Base-by-base conservation (phyloP, 2,113 vertebrate species). In the Origma solitaria region DNA sequence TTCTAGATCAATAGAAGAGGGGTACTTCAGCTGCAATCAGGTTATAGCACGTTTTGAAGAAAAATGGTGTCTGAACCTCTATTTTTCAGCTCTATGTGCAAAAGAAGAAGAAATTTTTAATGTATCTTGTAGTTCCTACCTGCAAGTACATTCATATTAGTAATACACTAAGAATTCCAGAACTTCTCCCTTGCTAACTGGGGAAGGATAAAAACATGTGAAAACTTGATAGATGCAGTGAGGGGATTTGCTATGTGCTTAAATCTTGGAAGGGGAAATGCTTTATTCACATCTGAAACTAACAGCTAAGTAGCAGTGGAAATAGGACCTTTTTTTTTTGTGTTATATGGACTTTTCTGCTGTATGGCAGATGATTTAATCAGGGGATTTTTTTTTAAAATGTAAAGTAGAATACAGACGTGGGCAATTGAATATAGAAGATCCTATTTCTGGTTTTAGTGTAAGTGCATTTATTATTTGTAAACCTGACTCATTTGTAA, bases 401-500 rank as follows among this genome's bases (percentile, higher is more conserved):
- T 89, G 31, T 53, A 82, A 96, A 96, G 64, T 64, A 90, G 79
- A 90, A 47, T 69, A 33, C 45, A 49, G 30, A 56, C 44, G 44
- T 44, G 51, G 35, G 64, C 53, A 81, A 93, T 68, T 80, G 64
- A 94, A 57, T 75, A 68, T 13, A 90, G 68, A 87, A n/a, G 44
- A 82, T 64, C 12, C 31, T 81, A 2, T 94, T 92, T 81, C 80
- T 94, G 47, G 11, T 56, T 92, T 96, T 83, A 92, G 71, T 64
- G 60, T 88, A 90, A 93, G 92, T 64, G 64, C 53, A 44, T 73
- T 91, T 88, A 15, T 73, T 93, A 75, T 66, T 60, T 94, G 64
- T 73, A 91, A 93, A 86, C n/a, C 60, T 88, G 94, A 95, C 45
- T 94, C 27, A 92, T 94, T 82, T 86, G 56, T 70, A 50, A 76